phyloP scores from a whole-genome alignment of 2,888 invertebrate genomes.

The Tetheella fluctuosa region DNA sequence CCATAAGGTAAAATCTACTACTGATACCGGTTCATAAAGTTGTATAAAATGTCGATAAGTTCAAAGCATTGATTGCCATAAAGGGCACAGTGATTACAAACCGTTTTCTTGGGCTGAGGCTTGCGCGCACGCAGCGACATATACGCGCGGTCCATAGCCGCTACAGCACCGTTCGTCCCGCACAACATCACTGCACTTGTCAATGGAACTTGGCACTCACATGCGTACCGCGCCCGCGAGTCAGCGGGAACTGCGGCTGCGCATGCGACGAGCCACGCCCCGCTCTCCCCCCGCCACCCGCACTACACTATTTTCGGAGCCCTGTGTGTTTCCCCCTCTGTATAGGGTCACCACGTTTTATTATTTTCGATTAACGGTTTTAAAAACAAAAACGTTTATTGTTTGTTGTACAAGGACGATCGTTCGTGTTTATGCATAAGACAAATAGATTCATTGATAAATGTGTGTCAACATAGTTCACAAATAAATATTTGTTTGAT shows the following conservation, averaged over 20 bases:
- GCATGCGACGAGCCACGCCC: conserved; percentile 41
- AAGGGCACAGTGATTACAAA: conserved; percentile 37
- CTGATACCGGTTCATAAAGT: no score
- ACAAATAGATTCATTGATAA: conserved; percentile 1
- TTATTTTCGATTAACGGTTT: no score
- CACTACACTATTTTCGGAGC: conserved; percentile 70
- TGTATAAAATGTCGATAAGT: no score
- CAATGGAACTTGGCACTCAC: neutral
- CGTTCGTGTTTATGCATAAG: neutral
- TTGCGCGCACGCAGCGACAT: conserved; percentile 82
- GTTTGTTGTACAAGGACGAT: neutral
- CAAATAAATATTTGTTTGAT: neutral
- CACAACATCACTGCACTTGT: conserved; percentile 63
- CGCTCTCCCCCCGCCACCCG: conserved; percentile 47
- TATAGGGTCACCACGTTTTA: conserved; percentile 21
- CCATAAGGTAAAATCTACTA: no score
- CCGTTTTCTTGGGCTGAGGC: conserved; percentile 69
- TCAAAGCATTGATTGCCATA: conserved; percentile 12
- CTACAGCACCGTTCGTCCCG: conserved; percentile 73
- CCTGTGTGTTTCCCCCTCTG: conserved; percentile 45
- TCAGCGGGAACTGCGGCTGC: conserved; percentile 56
- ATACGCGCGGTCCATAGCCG: conserved; percentile 81
- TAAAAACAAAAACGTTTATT: neutral
- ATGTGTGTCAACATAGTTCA: neutral
- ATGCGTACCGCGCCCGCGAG: conserved; percentile 39